Base-by-base conservation (phyloP, 2,888 invertebrate genomes). In the Oxytorus armatus region DNA sequence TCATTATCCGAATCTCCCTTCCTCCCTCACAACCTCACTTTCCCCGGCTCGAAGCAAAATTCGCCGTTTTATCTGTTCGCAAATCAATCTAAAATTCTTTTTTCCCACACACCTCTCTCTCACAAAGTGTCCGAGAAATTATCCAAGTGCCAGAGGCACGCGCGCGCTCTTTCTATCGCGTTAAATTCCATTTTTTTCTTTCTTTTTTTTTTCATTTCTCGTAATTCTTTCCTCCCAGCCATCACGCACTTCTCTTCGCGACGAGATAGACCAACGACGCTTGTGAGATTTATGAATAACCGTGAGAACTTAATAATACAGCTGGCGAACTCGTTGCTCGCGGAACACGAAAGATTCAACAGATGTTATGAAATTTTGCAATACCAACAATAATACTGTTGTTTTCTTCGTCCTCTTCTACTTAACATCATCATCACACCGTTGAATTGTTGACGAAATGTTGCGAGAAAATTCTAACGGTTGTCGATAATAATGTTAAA, bases 301-400 rank as follows among this genome's bases (percentile, higher is more conserved):
- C 80, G 77, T 80, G 77, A 69, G 77, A 80, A 79, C 53, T 65
- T 76, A 55, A 77, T 73, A 77, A 73, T 61, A 63, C 53, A 63
- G 76, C 39, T 80, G 63, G n/a, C 39, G 72, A 77, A 68, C 63
- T 61, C 63, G 68, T 63, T 63, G 68, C 55, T 55, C 61, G 61
- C 14, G 36, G 61, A 59, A 63, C 44, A 63, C 51, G 55, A 77
- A 68, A 69, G 10, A 77, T 80, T 73, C 63, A 29, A 66, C 39
- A 49, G 61, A 39, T 49, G 16, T 77, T 80, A 53, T 49, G 49
- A 63, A 66, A 77, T 65, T 16, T 39, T 18, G 29, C 29, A 63
- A 63, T 47, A 49, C 57, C 57, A 68, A 47, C 49, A 63, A 69
- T 63, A 69, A 73, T 77, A 63, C 63, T 39, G 14, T 10, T 44